phyloP scores from a whole-genome alignment of 1,140 invertebrate genomes.

The Leptopilina boulardi region DNA sequence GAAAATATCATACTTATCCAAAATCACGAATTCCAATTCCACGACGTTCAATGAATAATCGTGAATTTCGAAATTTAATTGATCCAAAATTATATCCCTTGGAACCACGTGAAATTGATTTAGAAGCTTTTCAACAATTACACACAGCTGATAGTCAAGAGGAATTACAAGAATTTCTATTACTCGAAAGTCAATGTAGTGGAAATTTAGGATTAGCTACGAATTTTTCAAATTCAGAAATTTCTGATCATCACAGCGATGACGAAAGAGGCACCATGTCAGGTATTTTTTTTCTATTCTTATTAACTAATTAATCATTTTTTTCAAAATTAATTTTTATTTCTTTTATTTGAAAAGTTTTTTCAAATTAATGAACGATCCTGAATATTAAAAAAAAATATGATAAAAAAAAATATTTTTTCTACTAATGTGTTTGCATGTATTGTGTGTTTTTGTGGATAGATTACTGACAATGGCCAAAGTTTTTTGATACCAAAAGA shows the following conservation, averaged over 20 bases:
- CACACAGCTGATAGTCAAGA: slow-evolving; percentile 81
- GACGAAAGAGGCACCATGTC: slow-evolving; percentile 69
- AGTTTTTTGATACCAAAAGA: slow-evolving; percentile 2
- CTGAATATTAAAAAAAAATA: too few species aligned
- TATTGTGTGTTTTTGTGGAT: slow-evolving; percentile 58
- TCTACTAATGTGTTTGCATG: slow-evolving; percentile 52
- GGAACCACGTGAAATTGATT: slow-evolving; percentile 79
- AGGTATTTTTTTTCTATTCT: slow-evolving; percentile 60
- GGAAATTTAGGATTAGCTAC: slow-evolving; percentile 73
- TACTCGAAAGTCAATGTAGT: slow-evolving; percentile 81
- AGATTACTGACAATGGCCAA: slow-evolving; percentile 70
- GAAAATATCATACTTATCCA: slow-evolving; percentile 78
- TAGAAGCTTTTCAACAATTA: slow-evolving; percentile 78
- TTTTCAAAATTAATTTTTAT: slow-evolving; percentile 21
- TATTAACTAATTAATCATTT: slow-evolving; percentile 3
- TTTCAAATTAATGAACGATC: too few species aligned
- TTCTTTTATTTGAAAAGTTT: background rate
- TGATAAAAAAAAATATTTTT: too few species aligned
- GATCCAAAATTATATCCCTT: slow-evolving; percentile 76
- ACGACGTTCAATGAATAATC: slow-evolving; percentile 59
- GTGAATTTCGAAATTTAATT: slow-evolving; percentile 61
- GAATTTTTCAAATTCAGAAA: slow-evolving; percentile 73
- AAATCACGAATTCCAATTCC: slow-evolving; percentile 71
- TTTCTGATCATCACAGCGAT: slow-evolving; percentile 61
- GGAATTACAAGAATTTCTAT: slow-evolving; percentile 81